Evolutionary conservation across 1,140 invertebrate species (phyloP), one percentile per base, ranked within the genome.

Genomic region (Pseudomyrmex concolor): DNA sequence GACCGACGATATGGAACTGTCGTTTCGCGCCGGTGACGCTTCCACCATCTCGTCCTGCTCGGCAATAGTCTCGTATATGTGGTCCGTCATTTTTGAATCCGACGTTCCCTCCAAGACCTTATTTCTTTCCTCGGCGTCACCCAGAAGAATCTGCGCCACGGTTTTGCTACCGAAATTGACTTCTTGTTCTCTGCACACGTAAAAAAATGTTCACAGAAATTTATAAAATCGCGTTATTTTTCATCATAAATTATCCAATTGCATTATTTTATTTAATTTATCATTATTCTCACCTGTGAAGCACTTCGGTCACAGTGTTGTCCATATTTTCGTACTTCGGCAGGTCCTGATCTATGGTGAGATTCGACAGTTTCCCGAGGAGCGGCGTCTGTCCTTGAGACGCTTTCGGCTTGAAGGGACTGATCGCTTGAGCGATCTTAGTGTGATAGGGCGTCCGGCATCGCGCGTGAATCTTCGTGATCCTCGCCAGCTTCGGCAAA

Each of bases 1-100:
- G 2, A 93, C 94, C 60, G 94, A 94, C 0, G 92, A 93, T 2
- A 94, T 89, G 0, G 93, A 93, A 67, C 94, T 94, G 62, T 94
- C 93, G 74, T 94, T 94, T 68, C 92, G 93, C 13, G 74, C 19
- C 0, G 88, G 63, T 8, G 78, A 80, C 12, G 90, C 88, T 0
- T 90, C 77, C 9, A 74, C 62, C 17, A 64, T 45, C 54, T 85
- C 77, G 9, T 64, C 62, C 10, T 48, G 48, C 9, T 74, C 87
- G 2, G 63, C 72, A 73, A 93, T 92, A 22, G 89, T 89, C 74
- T 93, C 93, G 63, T 93, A 92, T 10, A 90, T 89, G 19, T 91
- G 89, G 34, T 89, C 84, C 1, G 73, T 83, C 25, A 80, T 83
- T n/a, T 34, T 51, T 0, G 34, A 12, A 13, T 64, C 72, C 48